Percentiles rank a stretch among this genome's conserved stretches.
Evolutionary conservation across 2,113 vertebrate genomes (phyloP).

Genomic region (Phylloscopus trochiloides): DNA sequence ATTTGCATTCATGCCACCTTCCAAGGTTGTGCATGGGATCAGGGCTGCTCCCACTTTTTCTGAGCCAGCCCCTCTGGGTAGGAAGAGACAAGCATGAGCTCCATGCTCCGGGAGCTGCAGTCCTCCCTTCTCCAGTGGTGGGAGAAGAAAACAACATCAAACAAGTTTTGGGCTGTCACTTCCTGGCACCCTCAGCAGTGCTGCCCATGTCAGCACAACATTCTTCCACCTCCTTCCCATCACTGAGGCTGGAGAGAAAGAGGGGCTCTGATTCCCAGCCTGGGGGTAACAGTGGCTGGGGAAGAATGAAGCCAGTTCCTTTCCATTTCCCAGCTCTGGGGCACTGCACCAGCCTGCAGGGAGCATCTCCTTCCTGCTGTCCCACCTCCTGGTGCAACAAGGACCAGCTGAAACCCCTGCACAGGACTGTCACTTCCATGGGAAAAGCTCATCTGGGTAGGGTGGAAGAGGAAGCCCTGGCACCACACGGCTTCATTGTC

Average conservation of each 20-base stretch:
- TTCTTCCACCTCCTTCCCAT: background rate
- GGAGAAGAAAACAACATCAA: background rate
- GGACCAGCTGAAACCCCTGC: background rate
- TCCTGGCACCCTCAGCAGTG: background rate
- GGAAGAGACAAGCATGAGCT: background rate
- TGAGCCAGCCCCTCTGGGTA: background rate
- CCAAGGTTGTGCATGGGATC: accelerated
- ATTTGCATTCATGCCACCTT: accelerated
- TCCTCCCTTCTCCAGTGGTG: background rate
- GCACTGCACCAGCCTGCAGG: background rate
- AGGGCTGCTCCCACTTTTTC: background rate
- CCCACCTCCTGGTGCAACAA: background rate
- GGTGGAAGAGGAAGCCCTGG: background rate
- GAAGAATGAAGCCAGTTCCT: background rate
- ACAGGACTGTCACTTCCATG: background rate
- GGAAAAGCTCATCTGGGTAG: background rate
- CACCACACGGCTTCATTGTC: background rate
- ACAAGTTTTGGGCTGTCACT: background rate
- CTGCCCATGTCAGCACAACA: accelerated
- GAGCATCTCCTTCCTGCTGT: background rate
- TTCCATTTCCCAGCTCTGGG: background rate
- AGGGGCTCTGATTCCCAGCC: background rate
- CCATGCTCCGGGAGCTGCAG: accelerated
- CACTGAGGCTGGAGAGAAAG: accelerated
- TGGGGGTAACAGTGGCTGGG: background rate